These are phyloP conservation scores for Glaucomys volans DNA, from an alignment of 2,113 vertebrate species.

Conservation along the genomic window DNA sequence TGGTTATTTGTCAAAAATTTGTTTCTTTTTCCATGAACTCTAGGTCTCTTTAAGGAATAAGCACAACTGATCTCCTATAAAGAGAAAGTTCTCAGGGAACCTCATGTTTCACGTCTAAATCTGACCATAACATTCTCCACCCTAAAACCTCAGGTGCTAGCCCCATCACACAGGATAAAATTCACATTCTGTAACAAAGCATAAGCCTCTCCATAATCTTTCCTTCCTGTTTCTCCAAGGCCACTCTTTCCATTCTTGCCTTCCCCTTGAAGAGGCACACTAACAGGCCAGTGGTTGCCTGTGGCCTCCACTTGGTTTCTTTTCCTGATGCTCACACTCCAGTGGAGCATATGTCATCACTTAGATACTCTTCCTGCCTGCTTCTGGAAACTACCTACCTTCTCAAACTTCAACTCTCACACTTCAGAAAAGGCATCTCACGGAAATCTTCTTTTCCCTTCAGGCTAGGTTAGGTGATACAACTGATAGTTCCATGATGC, in stretches of 20 bases:
- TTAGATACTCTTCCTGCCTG: background rate
- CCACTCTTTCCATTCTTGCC: background rate
- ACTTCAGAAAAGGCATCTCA: background rate
- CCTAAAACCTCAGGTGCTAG: background rate
- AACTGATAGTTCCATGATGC: background rate
- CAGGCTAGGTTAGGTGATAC: background rate
- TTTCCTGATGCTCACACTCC: background rate
- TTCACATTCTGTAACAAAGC: background rate
- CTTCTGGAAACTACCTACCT: background rate
- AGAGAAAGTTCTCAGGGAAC: constrained; percentile 5
- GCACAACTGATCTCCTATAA: background rate
- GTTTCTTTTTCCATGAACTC: background rate
- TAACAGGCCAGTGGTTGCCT: background rate
- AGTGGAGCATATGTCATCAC: background rate
- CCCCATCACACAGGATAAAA: background rate
- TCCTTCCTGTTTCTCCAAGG: background rate
- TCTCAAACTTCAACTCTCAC: background rate
- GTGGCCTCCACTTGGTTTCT: background rate
- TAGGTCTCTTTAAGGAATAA: background rate
- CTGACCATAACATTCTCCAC: background rate
- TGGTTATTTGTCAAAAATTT: background rate
- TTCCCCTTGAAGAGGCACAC: background rate
- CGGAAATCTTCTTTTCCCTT: background rate
- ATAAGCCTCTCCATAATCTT: background rate
- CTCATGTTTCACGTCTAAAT: background rate